Percentiles rank a stretch among this genome's conserved stretches.
These are phyloP conservation scores for Hirtodrosophila histrioides DNA, from an alignment of 2,888 invertebrate species.

Conservation along the genomic window DNA sequence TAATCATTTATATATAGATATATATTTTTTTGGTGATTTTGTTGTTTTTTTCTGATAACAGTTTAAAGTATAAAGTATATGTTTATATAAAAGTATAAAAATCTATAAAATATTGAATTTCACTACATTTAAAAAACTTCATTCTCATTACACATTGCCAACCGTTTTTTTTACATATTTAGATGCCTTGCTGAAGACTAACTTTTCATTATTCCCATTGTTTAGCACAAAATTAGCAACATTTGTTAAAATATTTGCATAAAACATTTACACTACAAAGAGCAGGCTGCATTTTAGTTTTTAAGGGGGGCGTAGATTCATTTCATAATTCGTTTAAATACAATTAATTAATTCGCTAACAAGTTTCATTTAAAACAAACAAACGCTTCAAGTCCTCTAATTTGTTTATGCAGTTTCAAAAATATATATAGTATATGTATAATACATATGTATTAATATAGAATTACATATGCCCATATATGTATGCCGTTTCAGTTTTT, in stretches of 20 bases:
- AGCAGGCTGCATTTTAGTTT: conserved; percentile 63
- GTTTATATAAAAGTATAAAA: conserved; percentile 81
- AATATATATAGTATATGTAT: conserved; percentile 50
- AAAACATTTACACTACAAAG: conserved; percentile 68
- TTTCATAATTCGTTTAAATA: conserved; percentile 31
- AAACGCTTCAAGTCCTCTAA: conserved; percentile 58
- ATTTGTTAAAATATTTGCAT: conserved; percentile 58
- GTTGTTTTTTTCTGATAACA: conserved; percentile 63
- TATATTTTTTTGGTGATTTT: conserved; percentile 36
- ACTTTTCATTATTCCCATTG: conserved; percentile 54
- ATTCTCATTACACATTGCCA: conserved; percentile 33
- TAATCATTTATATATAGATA: conserved; percentile 25
- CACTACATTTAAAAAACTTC: conserved; percentile 76
- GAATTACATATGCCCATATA: conserved; percentile 55
- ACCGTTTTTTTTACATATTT: conserved; percentile 39
- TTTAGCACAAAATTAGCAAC: conserved; percentile 58
- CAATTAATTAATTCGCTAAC: conserved; percentile 56
- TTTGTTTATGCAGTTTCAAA: conserved; percentile 65
- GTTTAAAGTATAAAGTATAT: conserved; percentile 79
- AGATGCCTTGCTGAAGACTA: conserved; percentile 57
- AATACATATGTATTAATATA: conserved; percentile 33
- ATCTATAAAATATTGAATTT: conserved; percentile 81
- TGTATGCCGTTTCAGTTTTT: conserved; percentile 45
- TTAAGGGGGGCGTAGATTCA: conserved; percentile 63
- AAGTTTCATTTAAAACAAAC: conserved; percentile 51